phyloP scores from a whole-genome alignment of 2,888 invertebrate genomes.

The Calameuta idolon region DNA sequence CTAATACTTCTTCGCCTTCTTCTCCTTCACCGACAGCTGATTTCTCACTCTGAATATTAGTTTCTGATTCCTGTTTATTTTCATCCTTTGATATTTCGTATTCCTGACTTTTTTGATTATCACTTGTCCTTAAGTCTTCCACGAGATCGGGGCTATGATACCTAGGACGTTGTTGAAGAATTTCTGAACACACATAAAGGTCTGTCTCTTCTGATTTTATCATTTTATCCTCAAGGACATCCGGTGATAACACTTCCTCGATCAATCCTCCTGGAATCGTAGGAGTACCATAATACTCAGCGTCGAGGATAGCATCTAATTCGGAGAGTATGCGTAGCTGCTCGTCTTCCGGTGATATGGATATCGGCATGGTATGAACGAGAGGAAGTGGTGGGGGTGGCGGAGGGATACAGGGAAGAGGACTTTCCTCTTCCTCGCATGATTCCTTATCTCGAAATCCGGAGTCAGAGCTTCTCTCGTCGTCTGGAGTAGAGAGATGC shows the following conservation, averaged over 20 bases:
- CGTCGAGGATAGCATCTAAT: slow-evolving; percentile 60
- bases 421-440: slow-evolving; percentile 62
- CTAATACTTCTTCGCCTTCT: background rate
- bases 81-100: background rate
- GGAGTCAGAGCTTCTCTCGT: slow-evolving; percentile 68
- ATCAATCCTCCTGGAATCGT: slow-evolving; percentile 24
- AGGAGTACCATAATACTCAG: slow-evolving; percentile 55
- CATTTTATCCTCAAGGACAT: background rate
- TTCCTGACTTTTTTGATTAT: background rate
- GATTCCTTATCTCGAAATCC: slow-evolving; percentile 68
- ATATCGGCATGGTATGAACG: slow-evolving; percentile 26
- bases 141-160: background rate
- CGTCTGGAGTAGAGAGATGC: slow-evolving; percentile 67
- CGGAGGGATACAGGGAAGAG: slow-evolving; percentile 41
- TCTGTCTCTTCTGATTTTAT: background rate
- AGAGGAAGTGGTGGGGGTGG: slow-evolving; percentile 17
- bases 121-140: background rate
- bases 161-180: background rate
- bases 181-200: background rate
- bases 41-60: background rate
- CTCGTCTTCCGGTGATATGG: slow-evolving; percentile 55
- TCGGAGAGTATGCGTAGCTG: slow-evolving; percentile 59
- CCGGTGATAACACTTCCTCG: background rate
- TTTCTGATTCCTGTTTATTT: background rate
- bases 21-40: background rate